Evolutionary conservation across 2,888 invertebrate genomes (phyloP).

Genomic region (Geotrupes spiniger): DNA sequence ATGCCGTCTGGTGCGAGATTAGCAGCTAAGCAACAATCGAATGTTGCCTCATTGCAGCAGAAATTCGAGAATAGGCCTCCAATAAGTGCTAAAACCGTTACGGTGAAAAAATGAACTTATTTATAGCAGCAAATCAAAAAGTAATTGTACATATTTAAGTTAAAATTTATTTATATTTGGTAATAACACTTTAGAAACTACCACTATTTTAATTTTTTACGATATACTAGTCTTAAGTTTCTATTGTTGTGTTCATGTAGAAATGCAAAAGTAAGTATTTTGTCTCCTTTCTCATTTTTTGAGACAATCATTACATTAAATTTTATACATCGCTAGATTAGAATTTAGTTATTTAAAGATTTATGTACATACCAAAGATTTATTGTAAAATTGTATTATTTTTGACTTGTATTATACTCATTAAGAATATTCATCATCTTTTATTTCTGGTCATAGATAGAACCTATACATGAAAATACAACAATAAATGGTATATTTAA

Average conservation of each 20-base stretch:
- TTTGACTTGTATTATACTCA: slow-evolving; percentile 12
- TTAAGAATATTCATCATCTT: background rate
- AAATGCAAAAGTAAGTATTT: slow-evolving; percentile 1
- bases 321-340: slow-evolving; percentile 13
- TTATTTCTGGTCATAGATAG: background rate
- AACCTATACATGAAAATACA: background rate
- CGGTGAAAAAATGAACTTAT: slow-evolving; percentile 14
- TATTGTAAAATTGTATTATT: slow-evolving; percentile 21
- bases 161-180: slow-evolving; percentile 6
- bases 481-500: too few relatives aligned
- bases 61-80: slow-evolving; percentile 64
- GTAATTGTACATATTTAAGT: slow-evolving; percentile 2
- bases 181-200: slow-evolving; percentile 9
- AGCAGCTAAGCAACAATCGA: slow-evolving; percentile 59
- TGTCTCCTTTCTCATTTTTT: slow-evolving; percentile 8
- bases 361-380: slow-evolving; percentile 22
- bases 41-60: slow-evolving; percentile 74
- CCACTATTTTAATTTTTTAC: slow-evolving; percentile 6
- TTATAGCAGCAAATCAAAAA: slow-evolving; percentile 16
- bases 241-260: slow-evolving; percentile 13
- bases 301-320: slow-evolving; percentile 14
- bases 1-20: slow-evolving; percentile 51
- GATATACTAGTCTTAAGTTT: slow-evolving; percentile 18
- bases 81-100: slow-evolving; percentile 21
- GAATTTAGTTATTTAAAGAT: slow-evolving; percentile 11